Evolutionary conservation across 2,113 vertebrate genomes (phyloP).

Genomic region (Himantopus leucocephalus): DNA sequence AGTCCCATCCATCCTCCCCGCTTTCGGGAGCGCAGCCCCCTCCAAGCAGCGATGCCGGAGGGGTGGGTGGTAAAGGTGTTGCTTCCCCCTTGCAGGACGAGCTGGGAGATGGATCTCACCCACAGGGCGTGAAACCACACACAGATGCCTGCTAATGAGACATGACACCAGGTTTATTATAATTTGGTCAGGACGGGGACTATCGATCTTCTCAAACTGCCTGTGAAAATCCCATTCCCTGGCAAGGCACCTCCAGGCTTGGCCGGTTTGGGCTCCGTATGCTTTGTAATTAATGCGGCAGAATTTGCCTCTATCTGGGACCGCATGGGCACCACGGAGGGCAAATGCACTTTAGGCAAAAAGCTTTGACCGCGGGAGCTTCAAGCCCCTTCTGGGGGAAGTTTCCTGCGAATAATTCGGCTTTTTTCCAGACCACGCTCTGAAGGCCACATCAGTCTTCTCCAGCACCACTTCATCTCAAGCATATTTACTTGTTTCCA

Average conservation of each 20-base stretch:
- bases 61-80: background rate
- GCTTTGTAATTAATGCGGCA: background rate
- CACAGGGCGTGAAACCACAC: background rate
- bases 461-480: constrained; percentile 1
- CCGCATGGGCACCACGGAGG: background rate
- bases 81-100: background rate
- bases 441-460: constrained; percentile 1
- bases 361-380: background rate
- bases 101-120: background rate
- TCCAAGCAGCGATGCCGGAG: accelerated
- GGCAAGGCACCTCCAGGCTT: background rate
- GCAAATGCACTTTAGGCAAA: background rate
- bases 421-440: background rate
- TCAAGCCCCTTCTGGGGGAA: background rate
- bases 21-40: background rate
- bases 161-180: constrained; percentile 13
- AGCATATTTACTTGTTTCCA: constrained; percentile 42
- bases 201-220: constrained; percentile 8
- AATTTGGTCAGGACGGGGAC: background rate
- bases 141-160: background rate
- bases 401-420: background rate
- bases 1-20: background rate
- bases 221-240: constrained; percentile 11
- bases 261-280: background rate
- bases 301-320: background rate